Base-by-base conservation (phyloP, 2,113 vertebrate species). In the Siphamia tubifer region DNA sequence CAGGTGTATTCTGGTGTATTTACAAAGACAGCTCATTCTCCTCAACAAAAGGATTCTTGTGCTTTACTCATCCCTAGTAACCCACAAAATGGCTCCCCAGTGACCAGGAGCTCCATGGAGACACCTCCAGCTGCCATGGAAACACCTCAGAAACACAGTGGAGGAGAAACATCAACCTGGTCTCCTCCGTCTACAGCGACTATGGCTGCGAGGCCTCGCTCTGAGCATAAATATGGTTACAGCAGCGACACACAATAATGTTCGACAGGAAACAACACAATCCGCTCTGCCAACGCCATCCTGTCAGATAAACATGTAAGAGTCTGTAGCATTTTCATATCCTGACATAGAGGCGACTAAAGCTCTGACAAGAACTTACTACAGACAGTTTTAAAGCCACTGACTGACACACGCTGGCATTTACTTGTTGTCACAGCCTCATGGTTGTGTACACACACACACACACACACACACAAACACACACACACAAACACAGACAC, bases 71-170 rank as follows among this genome's bases (percentile, higher is more conserved):
- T 70, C 66, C 77, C 57, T 74, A 69, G 81, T 69, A 85, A 89
- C 84, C 71, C 42, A 85, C 76, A 87, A 90, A 88, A 88, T 83
- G 83, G 74, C 75, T 86, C 82, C 87, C 58, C 0, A 1, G 79
- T 3, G 53, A 81, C 15, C 0, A 23, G 8, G 54, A 54, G 36
- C 45, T 68, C 82, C 62, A 56, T 8, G 11, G 40, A 51, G 83
- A 70, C 67, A 69, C 48, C 21, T 1, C 31, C 15, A 23, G 75
- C 58, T 44, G 1, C 73, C 82, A 83, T 87, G 80, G 80, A 82
- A 87, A 88, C 83, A 54, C 73, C 58, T 84, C 47, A 68, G 38
- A 49, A n/a, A n/a, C 20, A 24, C 10, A 6, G 36, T 43, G 16
- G 57, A 58, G 62, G 34, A 54, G 70, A 43, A 70, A 51, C 44